Evolutionary conservation across 2,797 vertebrate genomes (phyloP), one percentile per base, ranked within the genome.

Genomic region (Manis javanica): DNA sequence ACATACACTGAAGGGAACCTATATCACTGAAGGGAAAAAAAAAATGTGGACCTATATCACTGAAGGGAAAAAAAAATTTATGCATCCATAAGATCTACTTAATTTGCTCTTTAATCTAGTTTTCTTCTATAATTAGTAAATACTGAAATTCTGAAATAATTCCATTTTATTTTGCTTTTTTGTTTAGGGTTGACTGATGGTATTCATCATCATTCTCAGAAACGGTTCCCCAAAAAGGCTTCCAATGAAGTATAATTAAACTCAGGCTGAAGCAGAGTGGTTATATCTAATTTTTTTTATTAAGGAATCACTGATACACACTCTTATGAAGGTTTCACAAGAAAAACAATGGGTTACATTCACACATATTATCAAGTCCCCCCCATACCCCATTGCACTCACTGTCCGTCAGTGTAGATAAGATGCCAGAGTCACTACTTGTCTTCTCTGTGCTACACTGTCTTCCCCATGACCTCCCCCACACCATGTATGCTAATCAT

Each of bases 131-230:
- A 59, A 51, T 81, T 51, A 42, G 55, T 39, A 94, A 91, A 95
- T 53, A 61, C 3, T 78, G 31, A 92, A 92, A 93, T 78, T 90
- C 49, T 74, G n/a, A 90, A 82, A 87, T 53, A 87, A 42, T 42
- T 71, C 59, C 12, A 82, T 57, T 66, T 81, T 74, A 74, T 68
- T 75, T 71, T 87, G 72, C 24, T 59, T 77, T 79, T 82, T 81
- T 90, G 19, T 88, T 81, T 55, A 42, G 39, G 68, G 12, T 16
- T 94, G 7, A 79, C 26, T 75, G 46, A 71, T 37, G 13, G 42
- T 16, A 92, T 64, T 59, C 63, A 68, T 59, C 63, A 68, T 66
- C 63, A 87, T 51, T 93, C 49, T 71, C 91, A 16, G 23, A 90
- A 91, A 91, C 0, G 63, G 3, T 39, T 75, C 23, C 26, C 42